Evolutionary conservation across 2,888 invertebrate species (phyloP), one percentile per base, ranked within the genome.

Genomic region (Julus scandinavius): DNA sequence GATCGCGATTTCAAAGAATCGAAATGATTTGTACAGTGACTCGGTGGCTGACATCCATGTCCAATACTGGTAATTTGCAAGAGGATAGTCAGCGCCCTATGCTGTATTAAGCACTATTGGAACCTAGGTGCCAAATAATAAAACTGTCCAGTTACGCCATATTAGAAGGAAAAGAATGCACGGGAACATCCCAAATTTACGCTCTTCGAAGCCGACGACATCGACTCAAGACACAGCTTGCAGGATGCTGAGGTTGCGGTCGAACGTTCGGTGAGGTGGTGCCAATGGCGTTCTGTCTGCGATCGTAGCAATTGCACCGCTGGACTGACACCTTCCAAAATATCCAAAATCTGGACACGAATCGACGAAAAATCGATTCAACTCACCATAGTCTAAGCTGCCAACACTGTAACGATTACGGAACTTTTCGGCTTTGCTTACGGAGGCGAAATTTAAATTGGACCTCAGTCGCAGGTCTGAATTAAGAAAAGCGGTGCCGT

Each of bases 381-480:
- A 86, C 40, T 89, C 89, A 45, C 88, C 87, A 83, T 90, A 89
- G 87, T 90, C 90, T 45, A 90, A 89, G 38, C 89, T 90, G 40
- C 90, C 90, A 83, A 90, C 90, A 85, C 90, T 90, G 89, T 90
- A 90, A 20, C 90, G 89, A 54, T 90, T 90, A 20, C 88, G 87
- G 17, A 87, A 88, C 49, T 86, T 87, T 13, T 63, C 87, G 0
- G 50, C 87, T 40, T 84, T 20, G 40, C 20, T 50, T 20, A 49
- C 87, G 5, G 87, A 29, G 49, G 86, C 41, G 3, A 45, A 41
- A 17, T 84, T 50, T 15, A 80, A n/a, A 41, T 58, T 58, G 20
- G 87, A 38, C 49, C 85, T 88, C 50, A 84, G 29, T 13, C 84
- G 86, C 9, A 54, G 87, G 15, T 87, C 84, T 6, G 88, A 88